These are phyloP conservation scores for Drosophila ezoana DNA, from an alignment of 2,888 invertebrate genomes.

Conservation along the genomic window DNA sequence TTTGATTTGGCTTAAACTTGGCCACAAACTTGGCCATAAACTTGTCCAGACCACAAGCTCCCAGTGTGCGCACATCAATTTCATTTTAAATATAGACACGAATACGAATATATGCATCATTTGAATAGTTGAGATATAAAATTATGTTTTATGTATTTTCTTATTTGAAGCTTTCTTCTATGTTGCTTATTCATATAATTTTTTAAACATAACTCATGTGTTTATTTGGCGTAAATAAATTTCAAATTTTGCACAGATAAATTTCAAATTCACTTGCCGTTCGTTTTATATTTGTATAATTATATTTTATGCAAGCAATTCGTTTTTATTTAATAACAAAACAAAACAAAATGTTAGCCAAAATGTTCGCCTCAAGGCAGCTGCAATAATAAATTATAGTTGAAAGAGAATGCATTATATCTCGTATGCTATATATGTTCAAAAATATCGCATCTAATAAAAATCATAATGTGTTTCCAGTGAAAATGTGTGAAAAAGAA, in stretches of 20 bases:
- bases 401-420: slow-evolving; percentile 28
- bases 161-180: no score
- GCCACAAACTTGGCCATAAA: slow-evolving; percentile 38
- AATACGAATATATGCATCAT: slow-evolving; percentile 2
- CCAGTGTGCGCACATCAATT: slow-evolving; percentile 15
- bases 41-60: slow-evolving; percentile 10
- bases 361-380: slow-evolving; percentile 66
- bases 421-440: slow-evolving; percentile 6
- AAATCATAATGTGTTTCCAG: slow-evolving; percentile 62
- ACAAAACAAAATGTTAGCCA: slow-evolving; percentile 32
- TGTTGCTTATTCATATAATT: not conserved
- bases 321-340: slow-evolving; percentile 26
- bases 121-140: slow-evolving; percentile 12
- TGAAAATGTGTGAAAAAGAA: slow-evolving; percentile 50
- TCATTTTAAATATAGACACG: slow-evolving; percentile 5
- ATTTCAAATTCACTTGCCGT: slow-evolving; percentile 42
- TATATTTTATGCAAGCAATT: slow-evolving; percentile 27
- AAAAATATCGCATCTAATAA: slow-evolving; percentile 52
- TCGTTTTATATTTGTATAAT: slow-evolving; percentile 31
- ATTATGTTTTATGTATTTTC: slow-evolving; percentile 4
- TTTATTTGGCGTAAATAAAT: slow-evolving; percentile 24
- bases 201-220: slow-evolving; percentile 3
- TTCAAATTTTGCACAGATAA: slow-evolving; percentile 42
- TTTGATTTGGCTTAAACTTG: slow-evolving; percentile 46
- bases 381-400: slow-evolving; percentile 67